Evolutionary conservation across 2,888 invertebrate genomes (phyloP), one percentile per base, ranked within the genome.

Genomic region (Vandiemenella viatica): DNA sequence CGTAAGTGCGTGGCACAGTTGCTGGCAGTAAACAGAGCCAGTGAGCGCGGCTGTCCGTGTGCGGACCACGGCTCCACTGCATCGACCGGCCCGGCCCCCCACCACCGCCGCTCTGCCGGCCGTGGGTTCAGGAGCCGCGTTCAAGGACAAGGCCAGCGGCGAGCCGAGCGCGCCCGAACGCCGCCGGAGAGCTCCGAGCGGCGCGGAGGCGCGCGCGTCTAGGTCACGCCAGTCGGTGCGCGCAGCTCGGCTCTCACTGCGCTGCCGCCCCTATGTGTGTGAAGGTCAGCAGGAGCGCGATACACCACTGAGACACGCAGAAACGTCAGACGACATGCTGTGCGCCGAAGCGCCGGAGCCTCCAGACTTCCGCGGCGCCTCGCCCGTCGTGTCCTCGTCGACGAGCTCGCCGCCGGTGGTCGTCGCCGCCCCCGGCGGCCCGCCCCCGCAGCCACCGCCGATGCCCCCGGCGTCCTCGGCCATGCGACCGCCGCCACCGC

Each of bases 401-500:
- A 50, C 52, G 48, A 50, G 48, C 32, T 48, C 52, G 16, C 51
- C 53, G 17, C 49, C 53, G 7, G 43, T 46, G 15, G 42, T 40
- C 20, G 47, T 48, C 41, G 64, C 65, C 62, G 64, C 63, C 58
- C n/a, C n/a, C n/a, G n/a, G 47, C 48, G 86, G 86, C n/a, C 13
- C 20, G 20, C 68, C 69, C 66, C 68, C 74, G 13, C 71, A 73
- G 10, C 71, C 66, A n/a, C 69, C 70, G 0, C 68, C 67, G 10
- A 69, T 69, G 38, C 74, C 74, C 13, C 85, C 57, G 86, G 86
- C 70, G 86, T 86, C 59, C 87, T 86, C 66, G n/a, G n/a, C n/a
- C n/a, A n/a, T n/a, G n/a, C n/a, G n/a, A n/a, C 86, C 87, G 56
- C 86, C 20, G 18, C 42, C 13, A 19, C 13, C 20, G 20, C 68